These are phyloP conservation scores for Artemia franciscana DNA, from an alignment of 1,140 invertebrate genomes.

Conservation along the genomic window DNA sequence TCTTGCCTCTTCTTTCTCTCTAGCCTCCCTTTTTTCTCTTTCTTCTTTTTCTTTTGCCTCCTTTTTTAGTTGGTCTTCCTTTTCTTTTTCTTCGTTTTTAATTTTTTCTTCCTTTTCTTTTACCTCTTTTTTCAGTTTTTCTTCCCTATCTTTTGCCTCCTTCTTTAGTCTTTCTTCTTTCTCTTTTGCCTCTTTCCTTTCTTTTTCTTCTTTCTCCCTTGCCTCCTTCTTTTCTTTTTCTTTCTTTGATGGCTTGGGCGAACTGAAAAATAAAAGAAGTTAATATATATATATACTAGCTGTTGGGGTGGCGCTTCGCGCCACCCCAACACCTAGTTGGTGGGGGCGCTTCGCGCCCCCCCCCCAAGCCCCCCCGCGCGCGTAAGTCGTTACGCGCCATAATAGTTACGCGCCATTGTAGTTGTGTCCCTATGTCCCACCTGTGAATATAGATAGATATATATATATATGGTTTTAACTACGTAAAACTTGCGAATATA, in stretches of 20 bases:
- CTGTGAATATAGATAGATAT: too few species aligned
- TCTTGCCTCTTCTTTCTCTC: neutral
- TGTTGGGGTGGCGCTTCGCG: too few species aligned
- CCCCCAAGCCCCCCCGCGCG: too few species aligned
- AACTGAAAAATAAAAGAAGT: constrained; percentile 12
- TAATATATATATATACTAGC: too few species aligned
- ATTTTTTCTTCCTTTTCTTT: neutral
- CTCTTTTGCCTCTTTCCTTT: constrained; percentile 3
- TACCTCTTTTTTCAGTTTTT: neutral
- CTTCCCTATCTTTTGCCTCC: neutral
- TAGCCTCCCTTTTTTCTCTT: neutral
- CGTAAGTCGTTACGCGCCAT: too few species aligned
- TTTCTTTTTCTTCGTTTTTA: neutral
- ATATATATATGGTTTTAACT: too few species aligned
- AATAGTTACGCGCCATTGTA: too few species aligned
- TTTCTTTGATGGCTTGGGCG: neutral
- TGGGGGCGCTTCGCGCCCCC: too few species aligned
- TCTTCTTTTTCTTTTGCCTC: neutral
- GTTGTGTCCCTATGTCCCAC: too few species aligned
- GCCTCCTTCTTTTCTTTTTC: neutral
- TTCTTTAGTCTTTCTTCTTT: constrained; percentile 11
- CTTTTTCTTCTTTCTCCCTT: constrained; percentile 9
- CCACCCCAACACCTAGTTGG: too few species aligned
- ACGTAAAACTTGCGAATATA: too few species aligned
- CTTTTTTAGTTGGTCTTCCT: neutral